These are phyloP conservation scores for Labeo calbasu DNA, from an alignment of 2,797 vertebrate genomes.

Conservation along the genomic window DNA sequence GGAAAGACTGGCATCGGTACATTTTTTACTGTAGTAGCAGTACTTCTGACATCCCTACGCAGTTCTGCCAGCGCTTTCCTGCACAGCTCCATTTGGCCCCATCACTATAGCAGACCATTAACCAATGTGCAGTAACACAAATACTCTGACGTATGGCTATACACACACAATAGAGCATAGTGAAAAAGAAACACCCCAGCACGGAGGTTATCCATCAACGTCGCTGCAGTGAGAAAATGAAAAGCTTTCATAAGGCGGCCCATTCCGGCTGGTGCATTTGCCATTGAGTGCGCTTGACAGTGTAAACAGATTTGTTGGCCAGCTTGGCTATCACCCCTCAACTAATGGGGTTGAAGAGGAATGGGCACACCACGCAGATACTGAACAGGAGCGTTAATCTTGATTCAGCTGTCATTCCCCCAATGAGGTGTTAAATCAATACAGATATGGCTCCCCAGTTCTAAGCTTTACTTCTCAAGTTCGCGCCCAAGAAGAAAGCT, in stretches of 20 bases:
- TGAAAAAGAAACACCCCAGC: conserved; percentile 45
- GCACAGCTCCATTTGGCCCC: conserved; percentile 40
- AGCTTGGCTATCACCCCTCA: conserved; percentile 66
- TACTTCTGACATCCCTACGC: conserved; percentile 7
- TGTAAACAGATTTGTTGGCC: conserved; percentile 61
- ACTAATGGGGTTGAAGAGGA: conserved; percentile 67
- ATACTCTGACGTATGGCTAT: conserved; percentile 46
- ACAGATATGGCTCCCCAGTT: conserved; percentile 72
- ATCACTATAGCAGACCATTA: conserved; percentile 33
- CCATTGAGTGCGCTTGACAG: conserved; percentile 57
- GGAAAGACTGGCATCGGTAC: background rate
- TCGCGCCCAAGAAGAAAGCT: conserved; percentile 67
- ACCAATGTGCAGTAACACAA: conserved; percentile 39
- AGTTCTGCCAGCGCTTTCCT: conserved; percentile 15
- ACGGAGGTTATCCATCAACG: conserved; percentile 56
- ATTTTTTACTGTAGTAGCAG: background rate
- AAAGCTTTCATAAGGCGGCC: conserved; percentile 62
- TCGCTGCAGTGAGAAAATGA: conserved; percentile 55
- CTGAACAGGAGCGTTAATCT: conserved; percentile 69
- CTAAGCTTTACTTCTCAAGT: conserved; percentile 67
- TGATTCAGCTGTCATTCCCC: conserved; percentile 77
- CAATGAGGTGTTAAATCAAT: conserved; percentile 80
- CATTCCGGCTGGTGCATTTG: conserved; percentile 55
- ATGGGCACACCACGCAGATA: conserved; percentile 64
- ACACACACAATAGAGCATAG: conserved; percentile 36